These are phyloP conservation scores for Neoarius graeffei DNA, from an alignment of 2,113 vertebrate genomes.

Conservation along the genomic window DNA sequence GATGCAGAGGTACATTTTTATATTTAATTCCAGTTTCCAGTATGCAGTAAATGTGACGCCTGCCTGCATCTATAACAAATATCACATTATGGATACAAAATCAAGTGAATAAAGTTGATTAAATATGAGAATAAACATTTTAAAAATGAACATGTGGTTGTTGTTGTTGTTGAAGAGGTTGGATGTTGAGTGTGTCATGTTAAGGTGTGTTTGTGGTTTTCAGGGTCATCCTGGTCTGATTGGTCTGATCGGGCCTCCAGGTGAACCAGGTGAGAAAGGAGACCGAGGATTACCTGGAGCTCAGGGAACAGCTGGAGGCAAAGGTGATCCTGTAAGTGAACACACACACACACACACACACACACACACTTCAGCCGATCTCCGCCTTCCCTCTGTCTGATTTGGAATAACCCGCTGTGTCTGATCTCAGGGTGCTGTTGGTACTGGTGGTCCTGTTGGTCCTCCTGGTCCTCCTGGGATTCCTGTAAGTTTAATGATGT, in stretches of 20 bases:
- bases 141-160: background rate
- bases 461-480: conserved; percentile 94
- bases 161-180: background rate
- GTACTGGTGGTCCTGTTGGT: conserved; percentile 84
- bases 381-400: no score
- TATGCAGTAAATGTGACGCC: background rate
- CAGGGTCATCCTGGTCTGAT: conserved; percentile 98
- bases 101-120: background rate
- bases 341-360: background rate
- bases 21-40: no score
- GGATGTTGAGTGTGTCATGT: background rate
- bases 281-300: conserved; percentile 91
- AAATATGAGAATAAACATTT: background rate
- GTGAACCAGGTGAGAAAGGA: conserved; percentile 95
- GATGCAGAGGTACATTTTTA: background rate
- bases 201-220: background rate
- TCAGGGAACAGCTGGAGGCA: conserved; percentile 84
- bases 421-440: conserved; percentile 78
- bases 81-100: background rate
- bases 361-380: background rate
- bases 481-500: conserved; percentile 78
- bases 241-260: conserved; percentile 93
- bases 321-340: conserved; percentile 87
- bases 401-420: background rate
- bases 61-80: background rate